These are phyloP conservation scores for Drosophila mulleri DNA, from an alignment of 2,888 invertebrate genomes.

Conservation along the genomic window DNA sequence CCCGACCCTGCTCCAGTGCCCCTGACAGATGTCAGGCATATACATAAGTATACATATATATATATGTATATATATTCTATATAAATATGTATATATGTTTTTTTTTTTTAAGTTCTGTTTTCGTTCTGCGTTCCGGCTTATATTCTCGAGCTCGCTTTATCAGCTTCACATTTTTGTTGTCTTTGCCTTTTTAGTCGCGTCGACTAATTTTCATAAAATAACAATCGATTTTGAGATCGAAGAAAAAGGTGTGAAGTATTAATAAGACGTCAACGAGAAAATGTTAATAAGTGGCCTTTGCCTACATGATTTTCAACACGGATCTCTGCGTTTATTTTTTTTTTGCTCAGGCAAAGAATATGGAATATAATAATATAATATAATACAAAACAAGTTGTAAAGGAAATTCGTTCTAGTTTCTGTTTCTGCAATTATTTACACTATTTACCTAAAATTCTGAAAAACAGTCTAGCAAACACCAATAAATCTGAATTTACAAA, in stretches of 20 bases:
- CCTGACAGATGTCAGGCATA: slow-evolving; percentile 22
- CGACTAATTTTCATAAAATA: slow-evolving; percentile 79
- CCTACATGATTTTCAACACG: slow-evolving; percentile 33
- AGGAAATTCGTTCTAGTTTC: too few relatives aligned
- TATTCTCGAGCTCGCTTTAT: slow-evolving; percentile 51
- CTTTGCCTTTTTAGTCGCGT: slow-evolving; percentile 51
- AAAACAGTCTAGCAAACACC: too few relatives aligned
- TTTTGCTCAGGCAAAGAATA: neutral
- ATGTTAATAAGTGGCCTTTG: slow-evolving; percentile 71
- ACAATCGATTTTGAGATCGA: slow-evolving; percentile 73
- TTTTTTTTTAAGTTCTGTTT: slow-evolving; percentile 1
- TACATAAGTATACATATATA: neutral
- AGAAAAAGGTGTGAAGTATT: slow-evolving; percentile 80
- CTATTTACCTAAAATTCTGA: too few relatives aligned
- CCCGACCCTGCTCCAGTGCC: slow-evolving; percentile 40
- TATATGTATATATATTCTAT: neutral
- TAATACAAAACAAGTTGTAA: too few relatives aligned
- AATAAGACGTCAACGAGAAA: slow-evolving; percentile 80
- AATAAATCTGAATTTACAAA: too few relatives aligned
- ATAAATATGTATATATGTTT: neutral
- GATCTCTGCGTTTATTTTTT: neutral
- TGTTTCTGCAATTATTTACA: too few relatives aligned
- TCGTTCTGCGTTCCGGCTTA: slow-evolving; percentile 44
- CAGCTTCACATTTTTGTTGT: slow-evolving; percentile 34
- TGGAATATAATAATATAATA: too few relatives aligned